Evolutionary conservation across 2,888 invertebrate species (phyloP).

Genomic region (Alloplasta piceator): DNA sequence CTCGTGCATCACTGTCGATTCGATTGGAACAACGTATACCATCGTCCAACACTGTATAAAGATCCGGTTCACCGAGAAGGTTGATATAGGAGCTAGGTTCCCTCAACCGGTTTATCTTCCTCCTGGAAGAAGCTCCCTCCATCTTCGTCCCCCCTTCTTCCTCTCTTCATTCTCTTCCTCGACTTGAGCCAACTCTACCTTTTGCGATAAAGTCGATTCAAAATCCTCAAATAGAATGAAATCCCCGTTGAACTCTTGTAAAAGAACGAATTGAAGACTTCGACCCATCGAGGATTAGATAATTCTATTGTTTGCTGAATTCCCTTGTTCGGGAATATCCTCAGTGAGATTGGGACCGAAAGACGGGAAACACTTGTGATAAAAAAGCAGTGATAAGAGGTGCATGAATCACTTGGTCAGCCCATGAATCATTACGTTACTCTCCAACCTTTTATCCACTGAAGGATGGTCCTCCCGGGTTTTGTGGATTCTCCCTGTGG

Average conservation of each 20-base stretch:
- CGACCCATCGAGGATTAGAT: slow-evolving; percentile 25
- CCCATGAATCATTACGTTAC: slow-evolving; percentile 57
- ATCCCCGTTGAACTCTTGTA: background rate
- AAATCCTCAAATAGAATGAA: slow-evolving; percentile 24
- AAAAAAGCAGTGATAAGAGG: slow-evolving; percentile 32
- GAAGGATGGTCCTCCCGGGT: slow-evolving; percentile 42
- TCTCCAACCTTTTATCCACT: slow-evolving; percentile 47
- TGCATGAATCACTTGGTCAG: slow-evolving; percentile 44
- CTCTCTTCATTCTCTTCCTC: slow-evolving; percentile 9
- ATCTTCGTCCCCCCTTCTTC: slow-evolving; percentile 8
- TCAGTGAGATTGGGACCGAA: background rate
- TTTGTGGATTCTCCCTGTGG: slow-evolving; percentile 15
- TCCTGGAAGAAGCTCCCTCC: slow-evolving; percentile 32
- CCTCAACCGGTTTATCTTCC: slow-evolving; percentile 51
- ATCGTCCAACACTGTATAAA: slow-evolving; percentile 4
- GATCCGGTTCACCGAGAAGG: slow-evolving; percentile 37
- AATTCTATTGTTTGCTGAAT: slow-evolving; percentile 38
- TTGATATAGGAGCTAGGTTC: slow-evolving; percentile 12
- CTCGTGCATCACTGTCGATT: slow-evolving; percentile 60
- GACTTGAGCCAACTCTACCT: background rate
- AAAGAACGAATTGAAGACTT: slow-evolving; percentile 35
- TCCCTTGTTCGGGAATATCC: slow-evolving; percentile 4
- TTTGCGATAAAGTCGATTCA: slow-evolving; percentile 12
- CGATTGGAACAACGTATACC: slow-evolving; percentile 42
- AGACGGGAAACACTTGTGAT: background rate